Conservation (phyloP, 2,113 vertebrate species). For the Cacatua alba region DNA sequence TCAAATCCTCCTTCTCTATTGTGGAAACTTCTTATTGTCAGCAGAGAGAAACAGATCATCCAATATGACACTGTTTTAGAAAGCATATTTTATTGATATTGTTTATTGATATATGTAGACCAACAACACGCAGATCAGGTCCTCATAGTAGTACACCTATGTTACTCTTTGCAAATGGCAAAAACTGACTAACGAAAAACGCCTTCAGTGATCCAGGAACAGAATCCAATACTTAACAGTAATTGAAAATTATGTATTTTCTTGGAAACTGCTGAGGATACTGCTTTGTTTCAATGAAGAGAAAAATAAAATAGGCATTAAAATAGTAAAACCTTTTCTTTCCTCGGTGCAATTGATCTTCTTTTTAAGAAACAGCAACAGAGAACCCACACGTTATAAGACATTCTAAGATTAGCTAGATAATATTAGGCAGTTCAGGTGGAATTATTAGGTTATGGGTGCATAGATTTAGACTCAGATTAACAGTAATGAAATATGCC, state of each 20-base stretch:
- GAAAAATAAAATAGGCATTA: conserved; percentile 59
- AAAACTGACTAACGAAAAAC: background rate
- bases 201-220: conserved; percentile 21
- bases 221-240: conserved; percentile 57
- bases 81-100: conserved; percentile 8
- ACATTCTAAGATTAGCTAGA: conserved; percentile 11
- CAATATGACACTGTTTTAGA: background rate
- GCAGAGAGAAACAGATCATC: background rate
- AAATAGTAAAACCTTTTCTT: conserved; percentile 53
- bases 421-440: conserved; percentile 28
- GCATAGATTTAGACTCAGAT: conserved; percentile 52
- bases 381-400: conserved; percentile 3
- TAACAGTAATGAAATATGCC: conserved; percentile 68
- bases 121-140: background rate
- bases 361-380: conserved; percentile 58
- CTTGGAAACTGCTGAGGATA: conserved; percentile 62
- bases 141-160: background rate
- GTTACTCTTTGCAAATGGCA: background rate
- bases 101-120: background rate
- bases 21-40: background rate
- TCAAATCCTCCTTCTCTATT: background rate
- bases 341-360: conserved; percentile 28
- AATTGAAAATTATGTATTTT: conserved; percentile 57
- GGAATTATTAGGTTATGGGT: conserved; percentile 36
- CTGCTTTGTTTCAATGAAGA: conserved; percentile 58